Evolutionary conservation across 2,113 vertebrate species (phyloP).

Genomic region (Athene noctua): DNA sequence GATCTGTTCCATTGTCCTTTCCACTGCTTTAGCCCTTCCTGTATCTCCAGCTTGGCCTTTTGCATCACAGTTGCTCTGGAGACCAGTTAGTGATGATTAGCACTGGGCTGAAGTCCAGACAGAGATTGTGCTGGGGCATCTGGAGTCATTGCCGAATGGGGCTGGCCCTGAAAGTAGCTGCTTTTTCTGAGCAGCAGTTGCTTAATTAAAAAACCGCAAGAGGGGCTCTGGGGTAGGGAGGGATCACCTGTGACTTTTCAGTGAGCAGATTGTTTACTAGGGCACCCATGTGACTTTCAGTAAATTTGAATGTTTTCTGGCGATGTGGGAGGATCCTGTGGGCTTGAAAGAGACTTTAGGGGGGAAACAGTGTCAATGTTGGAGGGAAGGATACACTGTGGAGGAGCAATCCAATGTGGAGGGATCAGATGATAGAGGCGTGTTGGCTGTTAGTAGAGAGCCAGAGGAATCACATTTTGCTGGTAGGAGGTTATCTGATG

Average conservation of each 20-base stretch:
- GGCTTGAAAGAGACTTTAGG: neutral
- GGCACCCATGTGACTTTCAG: neutral
- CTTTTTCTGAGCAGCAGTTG: constrained; percentile 58
- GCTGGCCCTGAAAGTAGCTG: neutral
- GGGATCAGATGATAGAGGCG: neutral
- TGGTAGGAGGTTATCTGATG: neutral
- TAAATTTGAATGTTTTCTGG: neutral
- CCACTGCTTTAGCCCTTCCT: neutral
- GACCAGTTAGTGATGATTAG: constrained; percentile 25
- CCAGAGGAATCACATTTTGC: neutral
- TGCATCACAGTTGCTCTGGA: constrained; percentile 65
- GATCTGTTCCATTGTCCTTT: neutral
- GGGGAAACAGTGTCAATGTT: rapidly evolving
- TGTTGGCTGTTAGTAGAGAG: neutral
- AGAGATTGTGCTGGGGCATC: constrained; percentile 41
- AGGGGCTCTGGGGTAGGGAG: neutral
- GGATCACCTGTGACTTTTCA: constrained; percentile 12
- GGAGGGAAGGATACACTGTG: neutral
- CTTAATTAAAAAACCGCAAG: neutral
- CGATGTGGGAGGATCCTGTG: neutral
- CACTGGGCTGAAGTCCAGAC: constrained; percentile 25
- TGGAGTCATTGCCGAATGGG: constrained; percentile 50
- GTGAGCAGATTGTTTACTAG: neutral
- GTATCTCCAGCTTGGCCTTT: neutral
- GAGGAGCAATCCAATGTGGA: neutral